Conservation (phyloP, 1,140 invertebrate genomes). For the Drosophila kurseongensis region DNA sequence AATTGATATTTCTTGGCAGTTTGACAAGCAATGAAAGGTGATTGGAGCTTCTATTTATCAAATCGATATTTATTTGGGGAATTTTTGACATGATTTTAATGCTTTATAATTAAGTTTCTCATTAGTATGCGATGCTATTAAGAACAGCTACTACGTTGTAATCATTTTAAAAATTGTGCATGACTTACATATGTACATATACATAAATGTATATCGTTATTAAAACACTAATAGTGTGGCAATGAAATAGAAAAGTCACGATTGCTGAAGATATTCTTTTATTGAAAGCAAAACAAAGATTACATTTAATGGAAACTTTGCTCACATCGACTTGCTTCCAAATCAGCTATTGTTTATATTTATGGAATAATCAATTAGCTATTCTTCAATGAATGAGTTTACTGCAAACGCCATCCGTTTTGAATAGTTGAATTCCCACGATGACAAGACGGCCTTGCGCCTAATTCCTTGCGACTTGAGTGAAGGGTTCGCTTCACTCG, state of each 20-base stretch:
- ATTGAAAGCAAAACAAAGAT: too few species aligned
- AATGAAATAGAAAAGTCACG: not conserved
- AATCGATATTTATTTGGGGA: not conserved
- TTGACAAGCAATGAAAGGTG: slow-evolving; percentile 5
- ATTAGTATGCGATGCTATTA: too few species aligned
- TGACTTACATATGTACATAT: too few species aligned
- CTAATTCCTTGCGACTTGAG: not conserved
- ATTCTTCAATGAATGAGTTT: not conserved
- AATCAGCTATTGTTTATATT: not conserved
- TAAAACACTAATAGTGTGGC: too few species aligned
- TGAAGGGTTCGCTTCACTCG: slow-evolving; percentile 4
- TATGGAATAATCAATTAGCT: not conserved
- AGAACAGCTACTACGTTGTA: too few species aligned
- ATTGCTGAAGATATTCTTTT: not conserved
- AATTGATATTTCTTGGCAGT: slow-evolving; percentile 11
- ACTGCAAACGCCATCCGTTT: not conserved
- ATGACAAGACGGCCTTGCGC: slow-evolving; percentile 19
- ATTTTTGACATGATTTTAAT: not conserved
- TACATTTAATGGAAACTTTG: not conserved
- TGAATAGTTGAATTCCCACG: slow-evolving; percentile 5
- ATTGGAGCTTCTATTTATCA: not conserved
- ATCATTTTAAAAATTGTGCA: too few species aligned
- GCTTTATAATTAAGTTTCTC: too few species aligned
- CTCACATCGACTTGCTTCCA: not conserved
- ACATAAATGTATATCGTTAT: too few species aligned